These are phyloP conservation scores for Drosophila rufa DNA, from an alignment of 1,140 invertebrate genomes.

Conservation along the genomic window DNA sequence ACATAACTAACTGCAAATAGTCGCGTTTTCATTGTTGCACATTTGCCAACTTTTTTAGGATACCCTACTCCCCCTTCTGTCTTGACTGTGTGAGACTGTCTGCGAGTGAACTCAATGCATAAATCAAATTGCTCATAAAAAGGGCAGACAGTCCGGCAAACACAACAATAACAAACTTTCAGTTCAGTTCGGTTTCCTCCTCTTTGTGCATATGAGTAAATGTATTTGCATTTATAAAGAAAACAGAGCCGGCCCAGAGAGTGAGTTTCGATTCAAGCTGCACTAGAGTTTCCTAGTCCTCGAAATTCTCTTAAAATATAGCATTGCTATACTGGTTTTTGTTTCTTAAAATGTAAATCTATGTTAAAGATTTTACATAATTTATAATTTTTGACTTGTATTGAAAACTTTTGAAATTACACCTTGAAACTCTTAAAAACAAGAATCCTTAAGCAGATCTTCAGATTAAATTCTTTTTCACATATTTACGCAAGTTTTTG, in stretches of 20 bases:
- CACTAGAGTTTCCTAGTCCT: no score
- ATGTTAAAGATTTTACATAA: no score
- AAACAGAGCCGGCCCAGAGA: not conserved
- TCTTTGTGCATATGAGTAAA: slow-evolving; percentile 19
- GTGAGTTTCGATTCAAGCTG: no score
- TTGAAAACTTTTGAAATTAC: no score
- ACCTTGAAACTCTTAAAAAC: no score
- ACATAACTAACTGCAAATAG: slow-evolving; percentile 33
- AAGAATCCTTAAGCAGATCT: no score
- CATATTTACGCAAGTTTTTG: no score
- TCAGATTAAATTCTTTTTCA: no score
- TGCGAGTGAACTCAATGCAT: slow-evolving; percentile 30
- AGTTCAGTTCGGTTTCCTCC: not conserved
- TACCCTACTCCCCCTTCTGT: not conserved
- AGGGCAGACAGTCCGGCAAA: slow-evolving; percentile 29
- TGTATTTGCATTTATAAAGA: slow-evolving; percentile 1
- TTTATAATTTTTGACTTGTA: no score
- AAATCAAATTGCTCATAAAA: slow-evolving; percentile 63
- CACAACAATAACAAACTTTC: slow-evolving; percentile 16
- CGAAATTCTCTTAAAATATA: no score
- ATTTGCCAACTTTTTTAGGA: slow-evolving; percentile 26
- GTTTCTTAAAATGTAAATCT: no score
- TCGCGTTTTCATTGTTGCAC: slow-evolving; percentile 37
- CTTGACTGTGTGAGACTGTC: not conserved
- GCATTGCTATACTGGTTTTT: no score